Base-by-base conservation (phyloP, 2,113 vertebrate genomes). In the Pseudopodoces humilis region DNA sequence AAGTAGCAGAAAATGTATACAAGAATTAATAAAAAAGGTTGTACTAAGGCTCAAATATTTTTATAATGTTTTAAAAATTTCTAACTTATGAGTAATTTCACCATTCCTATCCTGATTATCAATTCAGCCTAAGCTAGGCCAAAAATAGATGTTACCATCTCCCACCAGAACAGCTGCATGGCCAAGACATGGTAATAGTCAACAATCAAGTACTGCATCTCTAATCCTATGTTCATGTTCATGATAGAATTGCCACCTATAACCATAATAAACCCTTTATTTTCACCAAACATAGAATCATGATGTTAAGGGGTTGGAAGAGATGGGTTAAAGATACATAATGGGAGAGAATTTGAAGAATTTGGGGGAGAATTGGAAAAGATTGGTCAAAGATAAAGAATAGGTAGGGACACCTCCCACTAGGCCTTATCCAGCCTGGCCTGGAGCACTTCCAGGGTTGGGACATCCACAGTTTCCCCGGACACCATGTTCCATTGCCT, bases 171-270 rank as follows among this genome's bases (percentile, higher is more conserved):
- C 18, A 72, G 67, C 20, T 35, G 9, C 15, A 52, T 4, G 28
- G 50, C 4, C n/a, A 30, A 65, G 21, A 33, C 2, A 23, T 0
- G 1, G 8, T 4, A 58, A 28, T 1, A 43, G n/a, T 20, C 20
- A 67, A 3, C 1, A 5, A 49, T 10, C 3, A 56, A 39, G 13
- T 9, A 28, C 39, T 33, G 44, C 43, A 64, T 53, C 33, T 63
- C 18, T 8, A 65, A 46, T 25, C 30, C 10, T 16, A 2, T 31
- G 28, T 13, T 46, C 53, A 27, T 0, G 0, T 15, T 52, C 10
- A 10, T 2, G 7, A 53, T 9, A 35, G 41, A 83, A 70, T 0
- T 35, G 9, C 13, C 24, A 35, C 8, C 23, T 25, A 14, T 6
- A 44, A 82, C n/a, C 28, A 19, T 2, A 63, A n/a, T 4, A 37